phyloP scores from a whole-genome alignment of 2,888 invertebrate genomes.

The Toxonevra muliebris region DNA sequence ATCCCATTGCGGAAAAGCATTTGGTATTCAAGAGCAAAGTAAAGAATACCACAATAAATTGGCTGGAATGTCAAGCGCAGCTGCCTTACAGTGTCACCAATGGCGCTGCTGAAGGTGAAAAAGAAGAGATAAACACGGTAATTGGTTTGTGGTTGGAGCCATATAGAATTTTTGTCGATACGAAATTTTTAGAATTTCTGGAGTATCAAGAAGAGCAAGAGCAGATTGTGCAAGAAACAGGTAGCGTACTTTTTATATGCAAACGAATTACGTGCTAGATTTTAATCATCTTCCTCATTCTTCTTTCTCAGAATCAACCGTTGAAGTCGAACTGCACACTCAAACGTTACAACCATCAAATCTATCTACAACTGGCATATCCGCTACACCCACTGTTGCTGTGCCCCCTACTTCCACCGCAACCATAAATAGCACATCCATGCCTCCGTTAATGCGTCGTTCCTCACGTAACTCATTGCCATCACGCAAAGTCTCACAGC shows the following conservation, averaged over 20 bases:
- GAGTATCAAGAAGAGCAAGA: constrained; percentile 44
- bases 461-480: constrained; percentile 48
- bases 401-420: constrained; percentile 26
- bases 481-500: constrained; percentile 54
- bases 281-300: constrained; percentile 8
- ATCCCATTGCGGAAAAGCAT: constrained; percentile 32
- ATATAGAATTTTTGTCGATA: constrained; percentile 47
- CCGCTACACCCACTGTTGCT: constrained; percentile 18
- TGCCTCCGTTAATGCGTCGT: constrained; percentile 42
- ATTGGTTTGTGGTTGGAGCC: constrained; percentile 56
- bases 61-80: constrained; percentile 56
- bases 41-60: constrained; percentile 46
- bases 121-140: constrained; percentile 39
- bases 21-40: constrained; percentile 37
- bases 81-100: constrained; percentile 39
- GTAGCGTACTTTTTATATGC: too few relatives aligned
- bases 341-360: constrained; percentile 32
- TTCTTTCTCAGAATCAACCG: constrained; percentile 27
- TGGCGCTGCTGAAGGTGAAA: not conserved
- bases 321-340: constrained; percentile 35
- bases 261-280: not conserved
- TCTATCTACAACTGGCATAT: constrained; percentile 15
- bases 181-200: constrained; percentile 54
- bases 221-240: constrained; percentile 14
- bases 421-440: constrained; percentile 24